Evolutionary conservation across 2,888 invertebrate genomes (phyloP), one percentile per base, ranked within the genome.

Genomic region (Miltochrista miniata): DNA sequence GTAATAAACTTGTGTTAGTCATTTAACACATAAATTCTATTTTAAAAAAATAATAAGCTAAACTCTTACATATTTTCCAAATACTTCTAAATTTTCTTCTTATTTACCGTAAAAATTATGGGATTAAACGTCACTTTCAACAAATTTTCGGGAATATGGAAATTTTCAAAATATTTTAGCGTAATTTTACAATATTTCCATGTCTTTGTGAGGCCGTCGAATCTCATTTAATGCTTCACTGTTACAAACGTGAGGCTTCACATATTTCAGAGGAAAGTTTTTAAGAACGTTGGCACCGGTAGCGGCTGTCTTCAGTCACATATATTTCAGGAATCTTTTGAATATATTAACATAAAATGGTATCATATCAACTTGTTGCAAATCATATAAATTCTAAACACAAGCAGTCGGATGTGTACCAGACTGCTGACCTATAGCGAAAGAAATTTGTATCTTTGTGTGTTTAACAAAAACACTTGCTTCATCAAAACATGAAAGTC

Each of bases 241-340:
- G 13, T 43, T 38, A 31, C 13, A 34, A 34, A 29, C 43, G 34
- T 14, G 36, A 7, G 15, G 18, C 42, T 35, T 12, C 36, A 51
- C 59, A 56, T 62, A 56, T 52, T 41, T 54, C 35, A 31, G 30
- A 15, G 45, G 41, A 41, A 62, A 64, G 62, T 65, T 64, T 60
- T 65, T 51, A 54, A 59, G 29, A 61, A 56, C 31, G 54, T 65
- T 65, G 65, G 62, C 64, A 65, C 38, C 45, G 45, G 24, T 24
- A 37, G 37, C 33, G 42, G 51, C 5, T 47, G 56, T 38, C 54
- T 49, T 42, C 39, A 34, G 34, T 39, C 53, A 65, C 65, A 5
- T 24, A 60, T 64, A 64, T 65, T 64, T 65, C 63, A 64, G 50
- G 46, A 62, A 60, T 59, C 56, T 56, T 54, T 64, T 62, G 65